Percentiles rank a stretch among this genome's conserved stretches.
phyloP scores from a whole-genome alignment of 2,888 invertebrate genomes.

The Imbricaverruca yamaguchii region DNA sequence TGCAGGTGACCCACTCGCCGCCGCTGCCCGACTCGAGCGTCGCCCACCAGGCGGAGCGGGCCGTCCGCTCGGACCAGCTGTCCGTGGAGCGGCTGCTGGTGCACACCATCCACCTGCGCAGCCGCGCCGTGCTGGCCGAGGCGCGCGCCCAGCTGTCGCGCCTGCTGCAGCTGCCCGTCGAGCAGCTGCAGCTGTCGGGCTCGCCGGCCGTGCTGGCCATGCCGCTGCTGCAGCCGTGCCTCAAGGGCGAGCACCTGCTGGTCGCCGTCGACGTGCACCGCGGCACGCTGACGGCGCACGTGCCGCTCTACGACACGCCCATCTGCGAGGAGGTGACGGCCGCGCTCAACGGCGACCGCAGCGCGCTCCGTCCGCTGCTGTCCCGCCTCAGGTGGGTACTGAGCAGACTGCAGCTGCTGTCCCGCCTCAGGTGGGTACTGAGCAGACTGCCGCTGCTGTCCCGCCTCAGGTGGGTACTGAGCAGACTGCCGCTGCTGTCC shows the following conservation, averaged over 20 bases:
- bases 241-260: conserved; percentile 82
- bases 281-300: conserved; percentile 82
- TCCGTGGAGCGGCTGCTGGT: conserved; percentile 91
- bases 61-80: conserved; percentile 80
- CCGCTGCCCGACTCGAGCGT: conserved; percentile 39
- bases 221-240: conserved; percentile 78
- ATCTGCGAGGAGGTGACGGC: conserved; percentile 71
- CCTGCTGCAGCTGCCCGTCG: conserved; percentile 60
- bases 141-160: conserved; percentile 64
- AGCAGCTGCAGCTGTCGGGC: conserved; percentile 55
- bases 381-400: conserved; percentile 54
- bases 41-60: conserved; percentile 52
- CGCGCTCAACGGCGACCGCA: conserved; percentile 65
- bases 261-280: conserved; percentile 92
- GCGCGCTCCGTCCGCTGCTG: conserved; percentile 57
- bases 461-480: no score
- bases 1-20: conserved; percentile 49
- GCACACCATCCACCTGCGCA: conserved; percentile 89
- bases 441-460: no score
- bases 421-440: no score
- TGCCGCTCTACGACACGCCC: conserved; percentile 77
- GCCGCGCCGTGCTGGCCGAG: conserved; percentile 72
- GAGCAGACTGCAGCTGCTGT: no score
- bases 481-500: no score
- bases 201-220: conserved; percentile 88